A percentile compares a stretch with the other conserved stretches of the same genome.
phyloP scores from a whole-genome alignment of 2,113 vertebrate species.

The Mormoops blainvillei region DNA sequence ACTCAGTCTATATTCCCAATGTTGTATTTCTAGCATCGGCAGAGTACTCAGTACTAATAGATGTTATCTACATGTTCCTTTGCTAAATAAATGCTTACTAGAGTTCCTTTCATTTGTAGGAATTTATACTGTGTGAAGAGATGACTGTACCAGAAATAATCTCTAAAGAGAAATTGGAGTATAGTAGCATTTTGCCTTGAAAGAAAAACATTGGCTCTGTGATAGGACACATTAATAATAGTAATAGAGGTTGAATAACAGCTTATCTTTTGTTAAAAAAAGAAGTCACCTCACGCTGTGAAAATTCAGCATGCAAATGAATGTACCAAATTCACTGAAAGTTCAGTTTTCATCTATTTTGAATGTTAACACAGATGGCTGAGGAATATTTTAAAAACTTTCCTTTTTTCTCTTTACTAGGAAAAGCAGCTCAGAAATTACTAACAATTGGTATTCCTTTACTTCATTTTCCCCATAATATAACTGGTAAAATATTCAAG shows the following conservation, averaged over 20 bases:
- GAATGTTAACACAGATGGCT: not conserved
- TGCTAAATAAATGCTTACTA: not conserved
- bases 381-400: not conserved
- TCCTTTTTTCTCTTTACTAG: not conserved
- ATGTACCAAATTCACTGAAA: not conserved
- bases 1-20: not conserved
- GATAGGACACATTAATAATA: not conserved
- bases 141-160: not conserved
- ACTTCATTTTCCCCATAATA: not conserved
- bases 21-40: not conserved
- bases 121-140: not conserved
- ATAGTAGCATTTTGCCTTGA: not conserved
- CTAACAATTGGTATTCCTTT: not conserved
- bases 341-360: not conserved
- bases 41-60: not conserved
- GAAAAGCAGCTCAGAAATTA: conserved; percentile 20
- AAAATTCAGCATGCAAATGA: conserved; percentile 40
- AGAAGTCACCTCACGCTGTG: not conserved
- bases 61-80: not conserved
- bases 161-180: not conserved
- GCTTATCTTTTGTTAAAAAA: conserved; percentile 14
- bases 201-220: not conserved
- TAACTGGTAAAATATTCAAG: not conserved
- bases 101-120: not conserved
- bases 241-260: not conserved